Base-by-base conservation (phyloP, 2,113 vertebrate genomes). In the Thunnus maccoyii region DNA sequence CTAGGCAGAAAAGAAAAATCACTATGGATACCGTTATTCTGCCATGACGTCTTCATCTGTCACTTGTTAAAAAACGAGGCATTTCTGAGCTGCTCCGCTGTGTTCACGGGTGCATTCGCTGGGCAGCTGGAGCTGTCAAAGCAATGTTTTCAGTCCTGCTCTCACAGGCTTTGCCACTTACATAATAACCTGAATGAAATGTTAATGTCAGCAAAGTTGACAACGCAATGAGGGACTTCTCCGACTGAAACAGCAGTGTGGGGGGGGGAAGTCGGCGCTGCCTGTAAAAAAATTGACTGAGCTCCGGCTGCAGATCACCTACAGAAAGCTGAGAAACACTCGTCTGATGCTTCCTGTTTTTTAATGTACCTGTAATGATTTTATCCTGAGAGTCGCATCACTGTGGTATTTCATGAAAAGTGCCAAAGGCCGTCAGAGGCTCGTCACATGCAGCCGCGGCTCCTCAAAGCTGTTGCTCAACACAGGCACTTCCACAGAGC, bases 141-240 rank as follows among this genome's bases (percentile, higher is more conserved):
- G 66, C 72, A 27, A 80, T 81, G 80, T 78, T 72, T 82, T 77
- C 84, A 86, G 25, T 56, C 41, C 44, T 18, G 44, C 55, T 86
- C 83, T 76, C 68, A 4, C 36, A 71, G 69, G 72, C 85, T 84
- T 83, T 55, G 17, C 67, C 51, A n/a, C 83, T 92, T 91, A 86
- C 76, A 30, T 85, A 90, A 93, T 36, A 66, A 83, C 41, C 79
- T n/a, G 25, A 82, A 86, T 88, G 75, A 89, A 91, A 89, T 79
- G 83, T 90, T 87, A 79, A 90, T 72, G 85, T 83, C 80, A 76
- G 84, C 67, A 85, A 79, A 78, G 77, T 77, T 85, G 74, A 89
- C 85, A 75, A 20, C 22, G 16, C 77, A 62, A 51, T 36, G 18
- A 48, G 52, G 41, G 76, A 54, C 57, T 30, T 73, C 54, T 83